Percentiles rank a stretch among this genome's conserved stretches.
These are phyloP conservation scores for Cassiopea xamachana DNA, from an alignment of 30 jellyfish, hydroid and myxozoan genomes.

Conservation along the genomic window DNA sequence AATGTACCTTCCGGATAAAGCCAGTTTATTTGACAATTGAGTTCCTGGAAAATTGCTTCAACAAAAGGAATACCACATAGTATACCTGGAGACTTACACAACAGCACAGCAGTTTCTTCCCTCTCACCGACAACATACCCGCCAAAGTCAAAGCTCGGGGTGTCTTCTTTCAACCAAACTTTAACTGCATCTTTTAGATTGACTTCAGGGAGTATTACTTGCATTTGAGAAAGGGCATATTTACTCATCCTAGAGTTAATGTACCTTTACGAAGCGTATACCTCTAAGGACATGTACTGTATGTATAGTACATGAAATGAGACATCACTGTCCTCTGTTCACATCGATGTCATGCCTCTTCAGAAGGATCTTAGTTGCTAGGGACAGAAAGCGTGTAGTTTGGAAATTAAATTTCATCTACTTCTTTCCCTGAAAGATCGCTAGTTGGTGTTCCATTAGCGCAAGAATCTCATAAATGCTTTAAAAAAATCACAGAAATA, in stretches of 20 bases:
- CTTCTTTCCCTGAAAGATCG: no score
- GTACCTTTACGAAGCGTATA: neutral
- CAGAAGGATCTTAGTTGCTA: no score
- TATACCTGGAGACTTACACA: constrained; percentile 87
- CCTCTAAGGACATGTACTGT: no score
- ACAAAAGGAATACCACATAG: constrained; percentile 87
- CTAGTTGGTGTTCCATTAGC: no score
- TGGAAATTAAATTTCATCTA: no score
- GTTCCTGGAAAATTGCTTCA: constrained; percentile 63
- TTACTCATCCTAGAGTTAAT: neutral
- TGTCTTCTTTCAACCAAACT: constrained; percentile 83
- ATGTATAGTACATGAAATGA: no score
- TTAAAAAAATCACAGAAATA: no score
- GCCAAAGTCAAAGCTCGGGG: constrained; percentile 88
- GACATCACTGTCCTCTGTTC: no score
- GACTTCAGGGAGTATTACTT: constrained; percentile 35
- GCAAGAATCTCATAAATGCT: no score
- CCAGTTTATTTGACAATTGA: constrained; percentile 76
- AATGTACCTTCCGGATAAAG: constrained; percentile 64
- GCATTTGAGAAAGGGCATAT: neutral
- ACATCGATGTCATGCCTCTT: no score
- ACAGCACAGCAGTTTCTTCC: constrained; percentile 61
- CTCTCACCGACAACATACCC: constrained; percentile 94
- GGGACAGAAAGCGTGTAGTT: no score
- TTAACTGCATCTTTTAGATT: constrained; percentile 23